Percentiles rank a stretch among this genome's conserved stretches.
Evolutionary conservation across 2,113 vertebrate species (phyloP).

Genomic region (Pterophyllum scalare): DNA sequence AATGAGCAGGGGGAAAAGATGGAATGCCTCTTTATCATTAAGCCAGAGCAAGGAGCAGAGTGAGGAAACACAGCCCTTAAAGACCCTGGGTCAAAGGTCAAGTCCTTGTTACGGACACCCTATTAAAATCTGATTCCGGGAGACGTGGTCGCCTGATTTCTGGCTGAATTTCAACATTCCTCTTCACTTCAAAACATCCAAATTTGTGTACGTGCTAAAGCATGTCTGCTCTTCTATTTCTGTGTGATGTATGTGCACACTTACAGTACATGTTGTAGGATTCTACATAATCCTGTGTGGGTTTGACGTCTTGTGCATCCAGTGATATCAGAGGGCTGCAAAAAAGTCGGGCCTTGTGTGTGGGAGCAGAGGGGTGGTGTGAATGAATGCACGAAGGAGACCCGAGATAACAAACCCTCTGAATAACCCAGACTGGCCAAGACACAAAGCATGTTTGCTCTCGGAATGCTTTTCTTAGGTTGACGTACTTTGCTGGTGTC

Average conservation of each 20-base stretch:
- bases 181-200: slow-evolving; percentile 23
- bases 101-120: slow-evolving; percentile 67
- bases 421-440: slow-evolving; percentile 66
- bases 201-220: slow-evolving; percentile 8
- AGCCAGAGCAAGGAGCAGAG: slow-evolving; percentile 36
- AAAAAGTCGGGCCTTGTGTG: slow-evolving; percentile 38
- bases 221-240: neutral
- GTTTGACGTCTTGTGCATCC: slow-evolving; percentile 24
- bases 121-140: slow-evolving; percentile 42
- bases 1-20: slow-evolving; percentile 36
- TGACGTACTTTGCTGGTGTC: slow-evolving; percentile 44
- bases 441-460: slow-evolving; percentile 70
- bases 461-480: slow-evolving; percentile 55
- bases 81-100: slow-evolving; percentile 62
- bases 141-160: slow-evolving; percentile 45
- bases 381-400: slow-evolving; percentile 9
- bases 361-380: slow-evolving; percentile 46
- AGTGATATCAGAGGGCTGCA: slow-evolving; percentile 47
- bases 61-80: slow-evolving; percentile 55
- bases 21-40: slow-evolving; percentile 56
- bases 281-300: neutral
- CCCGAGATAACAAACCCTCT: slow-evolving; percentile 27
- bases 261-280: neutral
- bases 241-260: neutral
- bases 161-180: slow-evolving; percentile 50